Evolutionary conservation across 2,888 invertebrate genomes (phyloP).

Genomic region (Pristionchus maxplancki): DNA sequence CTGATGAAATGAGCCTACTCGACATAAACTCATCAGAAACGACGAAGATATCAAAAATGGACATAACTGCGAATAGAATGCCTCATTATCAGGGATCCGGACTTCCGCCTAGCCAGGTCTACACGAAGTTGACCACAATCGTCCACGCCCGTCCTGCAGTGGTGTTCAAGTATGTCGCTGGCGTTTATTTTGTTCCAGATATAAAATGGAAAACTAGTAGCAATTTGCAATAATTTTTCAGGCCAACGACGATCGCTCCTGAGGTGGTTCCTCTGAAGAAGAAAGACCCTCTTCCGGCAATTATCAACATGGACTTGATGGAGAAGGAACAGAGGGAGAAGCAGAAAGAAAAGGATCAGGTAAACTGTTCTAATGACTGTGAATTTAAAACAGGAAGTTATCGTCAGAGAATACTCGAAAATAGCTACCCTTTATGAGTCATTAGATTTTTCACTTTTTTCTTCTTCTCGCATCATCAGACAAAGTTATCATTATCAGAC

Average conservation of each 20-base stretch:
- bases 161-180: neutral
- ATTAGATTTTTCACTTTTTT: no score
- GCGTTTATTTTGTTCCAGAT: neutral
- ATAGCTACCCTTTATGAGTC: no score
- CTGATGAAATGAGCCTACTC: no score
- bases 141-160: neutral
- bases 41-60: no score
- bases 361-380: neutral
- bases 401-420: no score
- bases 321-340: constrained; percentile 15
- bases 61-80: no score
- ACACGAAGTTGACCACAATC: constrained; percentile 15
- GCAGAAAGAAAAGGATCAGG: neutral
- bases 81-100: neutral
- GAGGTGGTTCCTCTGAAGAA: neutral
- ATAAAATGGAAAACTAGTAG: neutral
- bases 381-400: neutral
- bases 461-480: no score
- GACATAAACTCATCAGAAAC: no score
- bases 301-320: neutral
- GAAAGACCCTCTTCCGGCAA: neutral
- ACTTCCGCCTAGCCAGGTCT: constrained; percentile 39
- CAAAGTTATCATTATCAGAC: no score
- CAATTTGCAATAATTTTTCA: neutral
- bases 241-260: neutral